These are phyloP conservation scores for Drosophila albomicans DNA, from an alignment of 1,140 invertebrate species.

Conservation along the genomic window DNA sequence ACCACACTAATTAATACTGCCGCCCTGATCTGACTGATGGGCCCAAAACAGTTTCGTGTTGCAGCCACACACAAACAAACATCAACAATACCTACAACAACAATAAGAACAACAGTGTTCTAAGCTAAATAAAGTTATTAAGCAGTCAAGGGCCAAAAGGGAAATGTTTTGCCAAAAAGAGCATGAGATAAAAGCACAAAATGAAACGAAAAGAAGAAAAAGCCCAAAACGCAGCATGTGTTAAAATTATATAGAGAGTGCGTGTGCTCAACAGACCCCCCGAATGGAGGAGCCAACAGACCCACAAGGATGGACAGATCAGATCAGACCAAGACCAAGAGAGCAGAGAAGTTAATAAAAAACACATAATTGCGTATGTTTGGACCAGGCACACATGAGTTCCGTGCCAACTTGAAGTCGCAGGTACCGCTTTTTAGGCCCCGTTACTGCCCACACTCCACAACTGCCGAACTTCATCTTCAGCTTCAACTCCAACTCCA, in stretches of 20 bases:
- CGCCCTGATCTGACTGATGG: slow-evolving; percentile 50
- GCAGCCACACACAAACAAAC: slow-evolving; percentile 55
- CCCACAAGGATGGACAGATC: slow-evolving; percentile 44
- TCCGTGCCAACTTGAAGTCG: slow-evolving; percentile 12
- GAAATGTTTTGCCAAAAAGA: slow-evolving; percentile 71
- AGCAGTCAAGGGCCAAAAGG: slow-evolving; percentile 55
- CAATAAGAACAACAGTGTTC: slow-evolving; percentile 43
- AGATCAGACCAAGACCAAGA: slow-evolving; percentile 4
- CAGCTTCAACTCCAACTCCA: not conserved
- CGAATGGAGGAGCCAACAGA: slow-evolving; percentile 66
- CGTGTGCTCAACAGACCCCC: slow-evolving; percentile 73
- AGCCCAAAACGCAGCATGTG: slow-evolving; percentile 78
- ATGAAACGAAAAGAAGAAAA: slow-evolving; percentile 43
- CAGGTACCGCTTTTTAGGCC: slow-evolving; percentile 23
- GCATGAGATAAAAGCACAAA: slow-evolving; percentile 36
- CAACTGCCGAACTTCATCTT: not conserved
- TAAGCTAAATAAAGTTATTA: slow-evolving; percentile 83
- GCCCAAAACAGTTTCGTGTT: slow-evolving; percentile 52
- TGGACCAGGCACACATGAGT: slow-evolving; percentile 39
- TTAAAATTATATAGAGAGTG: slow-evolving; percentile 83
- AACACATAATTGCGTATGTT: slow-evolving; percentile 82
- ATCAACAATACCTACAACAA: slow-evolving; percentile 24
- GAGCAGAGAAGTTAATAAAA: slow-evolving; percentile 73
- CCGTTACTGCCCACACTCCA: slow-evolving; percentile 48
- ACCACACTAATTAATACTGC: slow-evolving; percentile 81